phyloP scores from a whole-genome alignment of 2,888 invertebrate genomes.

The Drosophila nr. fundita region DNA sequence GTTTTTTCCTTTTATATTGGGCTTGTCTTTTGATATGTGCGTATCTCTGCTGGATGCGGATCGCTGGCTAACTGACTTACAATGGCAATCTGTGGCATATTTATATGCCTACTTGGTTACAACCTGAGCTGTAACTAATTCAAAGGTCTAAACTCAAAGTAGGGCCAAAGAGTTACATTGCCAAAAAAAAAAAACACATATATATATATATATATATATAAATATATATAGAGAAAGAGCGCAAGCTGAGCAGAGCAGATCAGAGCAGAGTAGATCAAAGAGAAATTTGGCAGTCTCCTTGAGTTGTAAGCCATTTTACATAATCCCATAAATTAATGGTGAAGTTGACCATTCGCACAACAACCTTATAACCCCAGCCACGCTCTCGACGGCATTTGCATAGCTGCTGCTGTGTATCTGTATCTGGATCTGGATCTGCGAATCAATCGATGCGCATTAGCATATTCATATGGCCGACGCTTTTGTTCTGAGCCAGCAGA shows the following conservation, averaged over 20 bases:
- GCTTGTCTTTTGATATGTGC: neutral
- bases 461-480: conserved; percentile 61
- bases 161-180: conserved; percentile 27
- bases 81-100: conserved; percentile 56
- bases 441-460: conserved; percentile 53
- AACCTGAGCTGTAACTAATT: conserved; percentile 41
- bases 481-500: conserved; percentile 36
- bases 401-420: conserved; percentile 35
- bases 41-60: conserved; percentile 55
- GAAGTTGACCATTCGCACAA: conserved; percentile 45
- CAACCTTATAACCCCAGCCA: conserved; percentile 53
- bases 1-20: neutral
- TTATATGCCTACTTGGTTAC: conserved; percentile 62
- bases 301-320: conserved; percentile 66
- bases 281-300: conserved; percentile 10
- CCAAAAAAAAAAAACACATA: conserved; percentile 3
- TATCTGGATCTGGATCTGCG: conserved; percentile 39
- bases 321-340: conserved; percentile 73
- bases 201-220: neutral
- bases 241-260: neutral
- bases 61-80: conserved; percentile 70
- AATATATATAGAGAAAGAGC: neutral
- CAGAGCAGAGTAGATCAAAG: conserved; percentile 6
- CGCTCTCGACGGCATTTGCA: conserved; percentile 42
- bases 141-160: conserved; percentile 15